phyloP scores from a whole-genome alignment of 2,113 vertebrate genomes.

The chimpanzee (Pan troglodytes) region DNA sequence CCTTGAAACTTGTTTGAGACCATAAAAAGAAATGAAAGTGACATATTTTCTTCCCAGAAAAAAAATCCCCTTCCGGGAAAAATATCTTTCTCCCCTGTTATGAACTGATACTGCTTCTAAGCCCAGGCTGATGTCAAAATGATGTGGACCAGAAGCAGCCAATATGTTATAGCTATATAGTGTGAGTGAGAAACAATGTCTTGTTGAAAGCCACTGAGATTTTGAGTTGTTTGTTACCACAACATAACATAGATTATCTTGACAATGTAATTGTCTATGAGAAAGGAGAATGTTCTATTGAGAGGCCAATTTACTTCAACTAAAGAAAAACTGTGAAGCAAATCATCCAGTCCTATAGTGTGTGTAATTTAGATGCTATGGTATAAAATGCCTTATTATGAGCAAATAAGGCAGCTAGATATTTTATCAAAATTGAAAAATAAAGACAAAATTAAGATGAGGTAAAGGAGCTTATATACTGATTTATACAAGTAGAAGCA shows the following conservation, averaged over 20 bases:
- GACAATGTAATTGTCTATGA: not conserved
- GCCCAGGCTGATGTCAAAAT: rapidly evolving
- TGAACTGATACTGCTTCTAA: not conserved
- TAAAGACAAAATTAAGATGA: not conserved
- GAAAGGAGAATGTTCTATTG: not conserved
- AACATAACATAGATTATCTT: rapidly evolving
- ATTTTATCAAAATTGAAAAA: not conserved
- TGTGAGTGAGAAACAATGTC: not conserved
- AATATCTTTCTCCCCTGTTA: rapidly evolving
- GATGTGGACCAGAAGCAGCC: not conserved
- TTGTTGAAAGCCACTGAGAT: not conserved
- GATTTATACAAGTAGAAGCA: not conserved
- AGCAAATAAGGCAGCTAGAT: not conserved
- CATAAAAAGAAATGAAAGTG: not conserved
- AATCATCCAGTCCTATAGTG: not conserved
- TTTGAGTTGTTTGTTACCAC: not conserved
- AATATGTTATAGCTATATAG: rapidly evolving
- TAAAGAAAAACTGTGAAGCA: not conserved
- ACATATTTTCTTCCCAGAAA: not conserved
- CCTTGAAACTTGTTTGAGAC: not conserved
- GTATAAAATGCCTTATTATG: not conserved
- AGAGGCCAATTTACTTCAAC: not conserved
- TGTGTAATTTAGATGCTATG: not conserved
- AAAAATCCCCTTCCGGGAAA: not conserved
- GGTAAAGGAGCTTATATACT: not conserved